Conservation (phyloP, 2,888 invertebrate genomes). For the Steinernema carpocapsae region DNA sequence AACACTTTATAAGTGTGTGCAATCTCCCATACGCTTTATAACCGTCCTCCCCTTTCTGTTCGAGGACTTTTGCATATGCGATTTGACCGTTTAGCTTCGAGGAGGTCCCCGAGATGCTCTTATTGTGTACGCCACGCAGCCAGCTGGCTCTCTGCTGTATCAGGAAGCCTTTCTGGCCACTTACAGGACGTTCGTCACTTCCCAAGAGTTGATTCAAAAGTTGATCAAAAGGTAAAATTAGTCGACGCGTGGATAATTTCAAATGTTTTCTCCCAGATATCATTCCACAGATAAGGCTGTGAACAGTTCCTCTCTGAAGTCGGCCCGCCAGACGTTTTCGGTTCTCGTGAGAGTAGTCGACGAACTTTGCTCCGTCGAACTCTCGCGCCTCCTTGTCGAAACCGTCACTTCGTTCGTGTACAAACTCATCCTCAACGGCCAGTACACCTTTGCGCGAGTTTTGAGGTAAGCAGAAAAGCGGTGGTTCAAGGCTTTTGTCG, state of each 20-base stretch:
- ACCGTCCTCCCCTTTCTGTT: too few species aligned
- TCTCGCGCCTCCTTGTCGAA: conserved; percentile 53
- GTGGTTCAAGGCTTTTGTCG: too few species aligned
- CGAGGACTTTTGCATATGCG: conserved; percentile 23
- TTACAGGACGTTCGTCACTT: conserved; percentile 73
- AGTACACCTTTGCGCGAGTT: conserved; percentile 81
- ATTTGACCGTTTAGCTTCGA: conserved; percentile 75
- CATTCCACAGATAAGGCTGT: conserved; percentile 54
- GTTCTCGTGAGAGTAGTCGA: conserved; percentile 91
- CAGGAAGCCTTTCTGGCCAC: conserved; percentile 98
- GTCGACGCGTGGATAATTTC: background rate
- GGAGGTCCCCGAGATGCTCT: conserved; percentile 93
- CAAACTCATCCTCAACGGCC: conserved; percentile 87
- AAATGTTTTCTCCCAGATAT: conserved; percentile 50
- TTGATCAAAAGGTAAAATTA: conserved; percentile 56
- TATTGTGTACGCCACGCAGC: conserved; percentile 92
- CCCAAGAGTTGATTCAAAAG: conserved; percentile 62
- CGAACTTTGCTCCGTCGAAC: conserved; percentile 75
- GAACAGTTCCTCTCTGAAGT: conserved; percentile 74
- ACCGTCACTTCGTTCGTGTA: conserved; percentile 87
- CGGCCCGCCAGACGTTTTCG: conserved; percentile 85
- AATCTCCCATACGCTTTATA: background rate
- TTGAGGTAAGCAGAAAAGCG: conserved; percentile 52
- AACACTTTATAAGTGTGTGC: background rate
- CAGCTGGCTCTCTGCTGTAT: conserved; percentile 78